A percentile compares a stretch with the other conserved stretches of the same genome.
Evolutionary conservation across 2,888 invertebrate genomes (phyloP).

Genomic region (Meteorus colon): DNA sequence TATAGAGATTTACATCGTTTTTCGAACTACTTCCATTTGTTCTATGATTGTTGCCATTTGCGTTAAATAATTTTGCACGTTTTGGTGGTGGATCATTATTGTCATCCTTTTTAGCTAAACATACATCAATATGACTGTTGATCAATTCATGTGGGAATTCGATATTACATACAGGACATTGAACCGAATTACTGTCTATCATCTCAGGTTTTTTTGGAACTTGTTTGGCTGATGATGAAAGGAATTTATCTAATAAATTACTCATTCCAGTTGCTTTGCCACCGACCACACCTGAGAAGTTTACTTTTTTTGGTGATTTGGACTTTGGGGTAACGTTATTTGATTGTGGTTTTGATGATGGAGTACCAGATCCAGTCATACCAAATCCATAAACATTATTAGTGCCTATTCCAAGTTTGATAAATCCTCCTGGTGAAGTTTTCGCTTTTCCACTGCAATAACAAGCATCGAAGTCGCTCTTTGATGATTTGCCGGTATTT

Average conservation of each 20-base stretch:
- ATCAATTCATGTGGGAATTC: slow-evolving; percentile 64
- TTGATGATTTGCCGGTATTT: slow-evolving; percentile 45
- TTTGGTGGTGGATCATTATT: neutral
- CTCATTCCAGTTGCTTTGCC: slow-evolving; percentile 63
- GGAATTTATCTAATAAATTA: slow-evolving; percentile 61
- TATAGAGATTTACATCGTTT: neutral
- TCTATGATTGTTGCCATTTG: neutral
- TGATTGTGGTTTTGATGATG: slow-evolving; percentile 28
- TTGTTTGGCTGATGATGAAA: slow-evolving; percentile 31
- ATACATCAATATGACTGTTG: slow-evolving; percentile 69
- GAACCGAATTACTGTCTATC: slow-evolving; percentile 45
- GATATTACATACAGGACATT: slow-evolving; percentile 73
- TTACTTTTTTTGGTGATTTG: slow-evolving; percentile 24
- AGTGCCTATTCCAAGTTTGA: slow-evolving; percentile 61
- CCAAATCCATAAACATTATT: slow-evolving; percentile 66
- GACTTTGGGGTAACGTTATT: slow-evolving; percentile 14
- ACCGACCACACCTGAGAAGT: slow-evolving; percentile 59
- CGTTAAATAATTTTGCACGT: neutral
- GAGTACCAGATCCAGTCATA: slow-evolving; percentile 58
- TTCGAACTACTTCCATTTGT: no score
- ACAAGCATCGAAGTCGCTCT: slow-evolving; percentile 8
- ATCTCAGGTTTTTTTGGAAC: slow-evolving; percentile 21
- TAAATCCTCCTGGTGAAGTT: slow-evolving; percentile 47
- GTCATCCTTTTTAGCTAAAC: slow-evolving; percentile 35
- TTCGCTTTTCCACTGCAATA: slow-evolving; percentile 29